Evolutionary conservation across 2,888 invertebrate species (phyloP).

Genomic region (Acanthosepion lycidas): DNA sequence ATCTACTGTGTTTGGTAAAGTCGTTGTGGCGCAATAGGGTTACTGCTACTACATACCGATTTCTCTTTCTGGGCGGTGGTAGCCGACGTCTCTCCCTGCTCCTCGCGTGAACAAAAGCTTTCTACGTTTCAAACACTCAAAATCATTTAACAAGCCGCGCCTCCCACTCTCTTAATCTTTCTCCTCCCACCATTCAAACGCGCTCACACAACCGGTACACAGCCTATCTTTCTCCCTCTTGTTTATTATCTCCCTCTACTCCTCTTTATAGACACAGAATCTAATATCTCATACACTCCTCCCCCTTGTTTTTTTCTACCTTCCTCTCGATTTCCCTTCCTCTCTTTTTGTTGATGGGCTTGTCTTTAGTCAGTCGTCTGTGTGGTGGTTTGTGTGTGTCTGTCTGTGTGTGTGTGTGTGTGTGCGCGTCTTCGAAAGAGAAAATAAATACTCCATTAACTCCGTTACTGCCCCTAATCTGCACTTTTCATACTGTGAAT

Average conservation of each 20-base stretch:
- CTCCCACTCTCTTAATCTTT: not conserved
- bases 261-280: not conserved
- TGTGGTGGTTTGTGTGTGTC: too few relatives aligned
- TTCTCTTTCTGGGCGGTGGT: constrained; percentile 2
- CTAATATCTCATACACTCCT: not conserved
- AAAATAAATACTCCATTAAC: not conserved
- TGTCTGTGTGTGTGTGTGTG: not conserved
- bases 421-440: not conserved
- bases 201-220: not conserved
- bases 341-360: not conserved
- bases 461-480: not conserved
- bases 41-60: not conserved
- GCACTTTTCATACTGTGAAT: not conserved
- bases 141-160: not conserved
- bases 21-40: not conserved
- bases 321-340: not conserved
- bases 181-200: too few relatives aligned
- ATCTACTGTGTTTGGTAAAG: not conserved
- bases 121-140: constrained; percentile 13
- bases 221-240: not conserved
- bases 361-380: not conserved
- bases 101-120: constrained; percentile 15
- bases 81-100: not conserved
- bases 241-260: not conserved
- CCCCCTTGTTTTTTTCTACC: not conserved